Percentiles rank a stretch among this genome's conserved stretches.
These are phyloP conservation scores for Aricia artaxerxes DNA, from an alignment of 2,888 invertebrate genomes.

Conservation along the genomic window DNA sequence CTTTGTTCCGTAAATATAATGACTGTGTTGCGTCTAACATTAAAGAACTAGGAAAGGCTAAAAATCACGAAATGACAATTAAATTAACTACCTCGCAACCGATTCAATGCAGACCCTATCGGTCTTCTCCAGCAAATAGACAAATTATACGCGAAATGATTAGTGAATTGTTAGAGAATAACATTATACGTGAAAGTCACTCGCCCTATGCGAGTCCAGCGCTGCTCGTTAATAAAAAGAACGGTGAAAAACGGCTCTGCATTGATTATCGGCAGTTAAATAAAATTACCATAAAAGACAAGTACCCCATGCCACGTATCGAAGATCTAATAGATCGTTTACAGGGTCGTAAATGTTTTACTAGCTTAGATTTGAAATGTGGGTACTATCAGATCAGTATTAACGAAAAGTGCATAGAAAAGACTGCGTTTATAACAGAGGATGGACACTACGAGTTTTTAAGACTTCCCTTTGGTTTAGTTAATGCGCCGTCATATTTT, in stretches of 20 bases:
- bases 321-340: slow-evolving; percentile 19
- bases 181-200: slow-evolving; percentile 22
- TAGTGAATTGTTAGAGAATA: slow-evolving; percentile 15
- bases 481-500: slow-evolving; percentile 28
- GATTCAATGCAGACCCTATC: slow-evolving; percentile 18
- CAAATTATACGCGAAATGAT: slow-evolving; percentile 27
- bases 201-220: slow-evolving; percentile 30
- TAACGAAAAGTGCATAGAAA: slow-evolving; percentile 45
- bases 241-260: slow-evolving; percentile 28
- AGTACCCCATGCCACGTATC: slow-evolving; percentile 30
- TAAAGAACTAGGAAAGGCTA: slow-evolving; percentile 8
- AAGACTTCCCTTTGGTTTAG: slow-evolving; percentile 40
- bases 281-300: slow-evolving; percentile 30
- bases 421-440: slow-evolving; percentile 54
- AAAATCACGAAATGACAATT: slow-evolving; percentile 16
- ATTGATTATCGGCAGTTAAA: slow-evolving; percentile 25
- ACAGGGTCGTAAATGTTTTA: slow-evolving; percentile 20
- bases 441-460: slow-evolving; percentile 56
- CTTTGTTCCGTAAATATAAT: too few species aligned
- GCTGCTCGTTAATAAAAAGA: slow-evolving; percentile 27
- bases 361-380: slow-evolving; percentile 17
- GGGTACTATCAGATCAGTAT: slow-evolving; percentile 16
- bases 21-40: slow-evolving; percentile 23
- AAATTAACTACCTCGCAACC: neutral
- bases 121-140: slow-evolving; percentile 2